phyloP scores from a whole-genome alignment of 2,888 invertebrate species.

The Drosophila mercatorum region DNA sequence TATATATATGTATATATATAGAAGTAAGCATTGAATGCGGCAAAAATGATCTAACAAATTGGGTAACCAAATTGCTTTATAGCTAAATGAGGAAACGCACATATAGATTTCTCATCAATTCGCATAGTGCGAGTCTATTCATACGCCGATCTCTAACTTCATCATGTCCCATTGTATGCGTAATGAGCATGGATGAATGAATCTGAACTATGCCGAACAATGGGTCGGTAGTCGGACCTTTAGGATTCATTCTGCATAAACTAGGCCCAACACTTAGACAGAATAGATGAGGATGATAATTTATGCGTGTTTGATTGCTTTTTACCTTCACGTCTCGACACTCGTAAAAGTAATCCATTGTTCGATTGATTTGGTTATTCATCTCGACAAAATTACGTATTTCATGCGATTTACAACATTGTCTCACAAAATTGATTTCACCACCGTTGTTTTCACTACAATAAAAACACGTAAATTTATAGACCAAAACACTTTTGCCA shows the following conservation, averaged over 20 bases:
- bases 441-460: conserved; percentile 65
- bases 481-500: conserved; percentile 50
- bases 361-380: conserved; percentile 37
- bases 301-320: not conserved
- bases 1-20: not conserved
- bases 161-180: conserved; percentile 27
- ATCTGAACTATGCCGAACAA: conserved; percentile 37
- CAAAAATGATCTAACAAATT: not conserved
- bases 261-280: conserved; percentile 17
- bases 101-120: conserved; percentile 2
- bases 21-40: too few species aligned
- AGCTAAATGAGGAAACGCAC: conserved; percentile 1
- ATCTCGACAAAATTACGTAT: conserved; percentile 6
- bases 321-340: conserved; percentile 67
- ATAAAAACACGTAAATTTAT: conserved; percentile 64
- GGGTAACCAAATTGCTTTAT: conserved; percentile 4
- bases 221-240: conserved; percentile 20
- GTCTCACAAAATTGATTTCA: conserved; percentile 56
- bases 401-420: conserved; percentile 51
- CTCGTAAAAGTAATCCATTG: conserved; percentile 71
- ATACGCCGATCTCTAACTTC: not conserved
- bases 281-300: conserved; percentile 29
- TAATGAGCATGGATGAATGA: conserved; percentile 25
- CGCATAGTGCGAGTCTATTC: not conserved
- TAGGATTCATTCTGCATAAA: conserved; percentile 20